phyloP scores from a whole-genome alignment of 1,140 invertebrate genomes.

The Babylonia areolata region DNA sequence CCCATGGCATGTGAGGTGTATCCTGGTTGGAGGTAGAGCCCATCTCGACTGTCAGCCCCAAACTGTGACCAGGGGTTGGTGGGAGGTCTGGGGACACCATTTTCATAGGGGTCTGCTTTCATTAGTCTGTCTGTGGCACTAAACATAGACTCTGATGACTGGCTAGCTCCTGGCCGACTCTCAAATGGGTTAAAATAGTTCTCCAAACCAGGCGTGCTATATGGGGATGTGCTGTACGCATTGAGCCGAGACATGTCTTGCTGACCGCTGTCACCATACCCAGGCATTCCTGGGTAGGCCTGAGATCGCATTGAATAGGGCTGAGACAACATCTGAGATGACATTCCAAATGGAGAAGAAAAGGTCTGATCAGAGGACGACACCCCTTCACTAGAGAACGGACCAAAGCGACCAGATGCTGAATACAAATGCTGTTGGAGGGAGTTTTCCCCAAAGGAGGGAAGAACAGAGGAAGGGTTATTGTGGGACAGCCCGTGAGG shows the following conservation, averaged over 20 bases:
- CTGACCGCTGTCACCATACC: constrained; percentile 26
- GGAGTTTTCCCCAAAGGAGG: constrained; percentile 30
- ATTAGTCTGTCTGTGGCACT: constrained; percentile 30
- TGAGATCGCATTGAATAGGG: constrained; percentile 35
- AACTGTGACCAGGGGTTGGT: constrained; percentile 34
- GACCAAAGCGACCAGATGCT: constrained; percentile 20
- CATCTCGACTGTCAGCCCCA: constrained; percentile 27
- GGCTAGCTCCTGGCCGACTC: constrained; percentile 25
- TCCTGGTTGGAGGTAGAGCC: constrained; percentile 26
- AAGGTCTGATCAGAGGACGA: constrained; percentile 28
- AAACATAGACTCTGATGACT: constrained; percentile 18
- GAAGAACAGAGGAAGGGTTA: constrained; percentile 23
- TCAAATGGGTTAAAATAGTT: constrained; percentile 36
- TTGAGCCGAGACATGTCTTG: constrained; percentile 28
- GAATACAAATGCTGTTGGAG: constrained; percentile 40
- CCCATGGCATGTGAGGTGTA: constrained; percentile 7
- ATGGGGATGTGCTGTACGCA: constrained; percentile 16
- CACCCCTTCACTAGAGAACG: constrained; percentile 27
- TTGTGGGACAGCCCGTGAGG: constrained; percentile 19
- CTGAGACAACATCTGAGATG: constrained; percentile 29
- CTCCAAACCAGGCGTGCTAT: constrained; percentile 21
- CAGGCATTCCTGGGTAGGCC: constrained; percentile 16
- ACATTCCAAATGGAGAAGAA: constrained; percentile 27
- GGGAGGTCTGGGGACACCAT: constrained; percentile 22
- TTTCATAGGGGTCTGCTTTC: constrained; percentile 18